Percentiles rank a stretch among this genome's conserved stretches.
Conservation (phyloP, 2,113 vertebrate genomes). For the Lagopus leucura region DNA sequence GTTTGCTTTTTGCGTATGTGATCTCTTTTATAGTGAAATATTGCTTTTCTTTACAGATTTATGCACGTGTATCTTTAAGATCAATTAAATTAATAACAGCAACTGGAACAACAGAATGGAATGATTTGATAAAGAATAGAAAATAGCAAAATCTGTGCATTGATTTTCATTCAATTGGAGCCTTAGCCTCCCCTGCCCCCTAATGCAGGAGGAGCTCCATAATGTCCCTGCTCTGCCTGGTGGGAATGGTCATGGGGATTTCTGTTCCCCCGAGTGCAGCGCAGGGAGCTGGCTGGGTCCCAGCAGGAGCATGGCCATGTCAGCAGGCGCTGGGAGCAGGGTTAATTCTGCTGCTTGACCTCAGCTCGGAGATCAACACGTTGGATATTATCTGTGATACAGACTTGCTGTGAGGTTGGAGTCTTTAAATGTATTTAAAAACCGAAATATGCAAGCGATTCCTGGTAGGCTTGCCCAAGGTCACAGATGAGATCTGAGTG, state of each 20-base stretch:
- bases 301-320: background rate
- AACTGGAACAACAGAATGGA: background rate
- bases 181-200: background rate
- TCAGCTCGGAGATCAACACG: background rate
- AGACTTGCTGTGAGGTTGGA: background rate
- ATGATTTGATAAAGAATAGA: background rate
- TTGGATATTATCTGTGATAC: background rate
- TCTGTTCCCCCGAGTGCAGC: fast-evolving
- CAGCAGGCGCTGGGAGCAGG: background rate
- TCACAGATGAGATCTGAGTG: background rate
- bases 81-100: background rate
- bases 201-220: background rate
- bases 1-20: background rate
- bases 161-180: background rate
- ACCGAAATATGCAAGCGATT: background rate
- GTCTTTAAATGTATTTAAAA: background rate
- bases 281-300: background rate
- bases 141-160: background rate
- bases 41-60: background rate
- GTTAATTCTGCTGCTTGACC: background rate
- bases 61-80: background rate
- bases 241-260: too few relatives aligned
- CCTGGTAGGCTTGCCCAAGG: background rate
- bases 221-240: background rate
- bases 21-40: background rate